Base-by-base conservation (phyloP, 2,888 invertebrate species). In the Boloria selene region DNA sequence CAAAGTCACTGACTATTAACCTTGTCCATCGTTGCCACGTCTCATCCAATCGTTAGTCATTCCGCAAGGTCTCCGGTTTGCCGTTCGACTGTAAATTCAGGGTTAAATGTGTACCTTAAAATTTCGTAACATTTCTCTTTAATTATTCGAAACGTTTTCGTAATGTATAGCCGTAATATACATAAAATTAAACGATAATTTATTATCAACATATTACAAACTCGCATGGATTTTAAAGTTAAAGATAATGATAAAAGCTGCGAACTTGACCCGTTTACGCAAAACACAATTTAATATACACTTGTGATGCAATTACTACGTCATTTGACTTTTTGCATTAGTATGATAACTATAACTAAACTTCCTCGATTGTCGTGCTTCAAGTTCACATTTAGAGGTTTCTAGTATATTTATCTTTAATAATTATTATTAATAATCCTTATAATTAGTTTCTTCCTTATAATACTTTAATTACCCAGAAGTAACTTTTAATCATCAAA, bases 231-330 rank as follows among this genome's bases (percentile, higher is more conserved):
- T 50, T 63, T 51, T 63, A 26, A 31, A 42, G 55, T 62, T 38
- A 38, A 66, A 65, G 51, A 64, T 58, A 67, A 65, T 61, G 70
- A 69, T 71, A 71, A 63, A 70, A 61, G 42, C 44, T 66, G 80
- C 83, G 86, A 88, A 88, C 88, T 88, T 88, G 87, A 86, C 88
- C 87, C 80, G 85, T 81, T 87, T 87, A 79, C 67, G 70, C 70
- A 74, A 77, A 85, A 84, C 82, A 80, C 78, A 84, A 85, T 85
- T 80, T 75, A 75, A 80, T 82, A 82, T 72, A 74, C 65, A 72
- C 79, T 79, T 79, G 75, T 85, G 82, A 83, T 82, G 81, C 83
- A 84, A 85, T 84, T 31, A 42, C 76, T 71, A 73, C 75, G 77
- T 75, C 78, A 76, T 79, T 74, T 75, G 74, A 74, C 73, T 80